phyloP scores from a whole-genome alignment of 53 echinoderm and acorn worm species.

The Stichopus horrens region DNA sequence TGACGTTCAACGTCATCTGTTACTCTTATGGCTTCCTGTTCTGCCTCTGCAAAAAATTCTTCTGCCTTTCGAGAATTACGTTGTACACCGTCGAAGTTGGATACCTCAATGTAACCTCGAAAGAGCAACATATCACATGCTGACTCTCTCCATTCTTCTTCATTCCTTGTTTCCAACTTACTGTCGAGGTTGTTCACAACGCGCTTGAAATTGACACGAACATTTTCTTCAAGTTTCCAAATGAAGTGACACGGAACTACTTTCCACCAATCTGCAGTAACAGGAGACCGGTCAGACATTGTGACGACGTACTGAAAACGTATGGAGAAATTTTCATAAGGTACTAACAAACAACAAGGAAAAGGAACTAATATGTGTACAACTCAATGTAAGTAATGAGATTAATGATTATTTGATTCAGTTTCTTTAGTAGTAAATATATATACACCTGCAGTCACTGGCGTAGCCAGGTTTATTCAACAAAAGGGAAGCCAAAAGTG shows the following conservation, averaged over 20 bases:
- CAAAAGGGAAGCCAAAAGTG: too few relatives aligned
- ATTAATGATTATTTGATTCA: too few relatives aligned
- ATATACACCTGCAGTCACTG: too few relatives aligned
- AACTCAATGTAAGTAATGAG: too few relatives aligned
- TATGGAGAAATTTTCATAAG: too few relatives aligned
- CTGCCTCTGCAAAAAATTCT: slow-evolving; percentile 9
- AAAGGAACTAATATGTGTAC: too few relatives aligned
- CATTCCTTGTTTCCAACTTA: slow-evolving; percentile 17
- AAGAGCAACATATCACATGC: slow-evolving; percentile 7
- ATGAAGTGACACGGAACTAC: slow-evolving; percentile 11
- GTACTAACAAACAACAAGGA: too few relatives aligned
- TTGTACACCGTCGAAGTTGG: slow-evolving; percentile 8
- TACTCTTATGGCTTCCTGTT: slow-evolving; percentile 1
- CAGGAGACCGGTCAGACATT: background rate
- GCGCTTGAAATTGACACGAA: background rate
- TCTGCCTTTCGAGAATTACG: background rate
- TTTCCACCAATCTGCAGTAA: slow-evolving; percentile 1
- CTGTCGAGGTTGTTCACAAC: slow-evolving; percentile 28
- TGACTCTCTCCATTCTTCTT: background rate
- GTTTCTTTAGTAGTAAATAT: too few relatives aligned
- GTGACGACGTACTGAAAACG: background rate
- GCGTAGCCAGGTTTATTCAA: too few relatives aligned
- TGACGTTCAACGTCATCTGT: slow-evolving; percentile 17
- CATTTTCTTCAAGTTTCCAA: slow-evolving; percentile 34
- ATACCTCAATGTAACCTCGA: slow-evolving; percentile 32